phyloP scores from a whole-genome alignment of 2,888 invertebrate genomes.

The Orthonychiurus folsomi region DNA sequence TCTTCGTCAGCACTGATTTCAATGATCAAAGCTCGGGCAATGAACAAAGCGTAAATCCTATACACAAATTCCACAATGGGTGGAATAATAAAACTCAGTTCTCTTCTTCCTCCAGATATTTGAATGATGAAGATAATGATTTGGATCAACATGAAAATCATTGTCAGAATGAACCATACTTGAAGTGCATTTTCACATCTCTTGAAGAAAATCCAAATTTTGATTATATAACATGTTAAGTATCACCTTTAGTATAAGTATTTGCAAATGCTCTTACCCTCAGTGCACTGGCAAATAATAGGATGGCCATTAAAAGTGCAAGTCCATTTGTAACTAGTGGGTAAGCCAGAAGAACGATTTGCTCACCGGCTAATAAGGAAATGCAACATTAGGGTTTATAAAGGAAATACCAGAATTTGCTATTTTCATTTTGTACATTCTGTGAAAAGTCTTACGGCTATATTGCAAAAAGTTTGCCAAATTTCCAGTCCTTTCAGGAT shows the following conservation, averaged over 20 bases:
- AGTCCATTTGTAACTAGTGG: conserved; percentile 5
- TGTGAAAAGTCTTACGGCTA: conserved; percentile 6
- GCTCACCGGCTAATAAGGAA: conserved; percentile 14
- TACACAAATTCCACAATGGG: conserved; percentile 28
- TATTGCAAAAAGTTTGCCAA: conserved; percentile 12
- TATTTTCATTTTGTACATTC: neutral
- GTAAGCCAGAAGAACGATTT: conserved; percentile 2
- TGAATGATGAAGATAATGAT: conserved; percentile 32
- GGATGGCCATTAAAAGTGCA: conserved; percentile 11
- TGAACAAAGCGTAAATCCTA: conserved; percentile 29
- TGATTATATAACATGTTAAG: neutral
- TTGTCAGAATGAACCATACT: conserved; percentile 29
- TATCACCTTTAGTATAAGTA: neutral
- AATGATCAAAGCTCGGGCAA: conserved; percentile 24
- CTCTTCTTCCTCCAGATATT: conserved; percentile 29
- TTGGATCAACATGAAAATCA: conserved; percentile 31
- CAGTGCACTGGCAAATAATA: conserved; percentile 7
- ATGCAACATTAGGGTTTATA: too few species aligned
- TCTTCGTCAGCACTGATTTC: conserved; percentile 18
- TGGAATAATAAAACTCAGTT: conserved; percentile 26
- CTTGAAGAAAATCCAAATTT: conserved; percentile 8
- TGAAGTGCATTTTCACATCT: conserved; percentile 9
- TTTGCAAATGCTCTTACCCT: conserved; percentile 8
- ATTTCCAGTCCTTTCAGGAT: conserved; percentile 11
- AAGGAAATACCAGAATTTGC: neutral